Evolutionary conservation across 1,140 invertebrate species (phyloP), one percentile per base, ranked within the genome.

Genomic region (Saccostrea cuccullata): DNA sequence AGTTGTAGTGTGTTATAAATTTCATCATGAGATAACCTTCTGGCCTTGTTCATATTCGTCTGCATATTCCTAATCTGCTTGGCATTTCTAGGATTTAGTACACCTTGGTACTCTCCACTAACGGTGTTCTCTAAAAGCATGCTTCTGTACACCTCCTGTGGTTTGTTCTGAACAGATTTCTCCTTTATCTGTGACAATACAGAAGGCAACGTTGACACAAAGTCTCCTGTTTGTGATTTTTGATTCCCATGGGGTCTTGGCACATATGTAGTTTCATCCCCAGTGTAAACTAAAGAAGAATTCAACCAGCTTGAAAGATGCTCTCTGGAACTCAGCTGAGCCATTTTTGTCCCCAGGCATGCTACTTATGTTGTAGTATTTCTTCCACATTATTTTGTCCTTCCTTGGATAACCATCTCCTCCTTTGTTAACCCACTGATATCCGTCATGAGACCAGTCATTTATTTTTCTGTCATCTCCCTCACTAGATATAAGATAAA

Each of bases 1-100:
- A 88, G 87, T 82, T 88, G n/a, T 56, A 88, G 56, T 40, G 83
- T 60, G 64, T 23, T 88, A 23, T 88, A 88, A n/a, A 84, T n/a
- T 17, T 84, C 58, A 47, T 88, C 87, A 6, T 88, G 87, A 15
- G 56, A 67, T 26, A 88, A 11, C 23, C 82, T 70, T 70, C 84
- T 36, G 82, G 30, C 36, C 17, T 70, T 82, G 20, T 36, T 58
- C 40, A 70, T 26, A 13, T 23, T 40, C 15, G 20, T 83, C 30
- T 70, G 36, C 15, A 67, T 36, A 15, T 84, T 67, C 40, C 47
- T 67, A 2, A 70, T 40, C 82, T 88, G 87, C 20, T 67, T 47
- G 26, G 82, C 60, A 73, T 84, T 70, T 20, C 82, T 88, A 13
- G 64, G 82, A 56, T 88, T 88, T 20, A 20, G 20, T 15, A 64